Base-by-base conservation (phyloP, 35 echinoderm and acorn worm species). In the Anneissia japonica region DNA sequence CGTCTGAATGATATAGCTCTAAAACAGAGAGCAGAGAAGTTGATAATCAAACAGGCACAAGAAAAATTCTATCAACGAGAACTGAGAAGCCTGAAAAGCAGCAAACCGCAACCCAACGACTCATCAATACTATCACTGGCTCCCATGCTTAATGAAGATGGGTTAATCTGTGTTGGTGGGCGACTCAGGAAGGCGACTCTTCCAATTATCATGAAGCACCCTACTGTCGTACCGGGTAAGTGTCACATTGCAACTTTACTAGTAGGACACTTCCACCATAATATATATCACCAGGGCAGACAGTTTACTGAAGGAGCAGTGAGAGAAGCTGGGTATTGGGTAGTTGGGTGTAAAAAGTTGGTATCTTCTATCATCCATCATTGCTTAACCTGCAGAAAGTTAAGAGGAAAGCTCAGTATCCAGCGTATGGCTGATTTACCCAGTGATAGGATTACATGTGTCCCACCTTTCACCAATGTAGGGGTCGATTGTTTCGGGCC, bases 401-500 rank as follows among this genome's bases (percentile, higher is more conserved):
- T 6, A 30, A 81, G 79, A 39, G 79, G 35, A 1, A 79, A 35
- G 35, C 77, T 12, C 1, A 4, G 14, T 6, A 43, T 6, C 40
- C 40, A 43, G 14, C 4, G 14, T 4, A 43, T 43, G 40, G 40
- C 40, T 43, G 40, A 43, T 43, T 43, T 43, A 43, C 40, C 40
- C 40, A 43, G 4, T 43, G 40, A 43, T 43, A n/a, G n/a, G n/a
- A n/a, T 87, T 21, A 34, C 0, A 34, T 37, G 31, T 35, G 19
- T 21, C 6, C 86, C 35, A 0, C 39, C 38, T 31, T 87, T 77
- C 19, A 87, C 75, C 2, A 55, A 87, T 31, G 4, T 36, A 80
- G 31, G 86, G 55, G 5, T 23, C 45, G 17, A 45, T 79, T 79
- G 40, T 80, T 19, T 87, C 37, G 84, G 84, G 13, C 75, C 86